Base-by-base conservation (phyloP, 2,888 invertebrate genomes). In the Amphipyra tragopoginis region DNA sequence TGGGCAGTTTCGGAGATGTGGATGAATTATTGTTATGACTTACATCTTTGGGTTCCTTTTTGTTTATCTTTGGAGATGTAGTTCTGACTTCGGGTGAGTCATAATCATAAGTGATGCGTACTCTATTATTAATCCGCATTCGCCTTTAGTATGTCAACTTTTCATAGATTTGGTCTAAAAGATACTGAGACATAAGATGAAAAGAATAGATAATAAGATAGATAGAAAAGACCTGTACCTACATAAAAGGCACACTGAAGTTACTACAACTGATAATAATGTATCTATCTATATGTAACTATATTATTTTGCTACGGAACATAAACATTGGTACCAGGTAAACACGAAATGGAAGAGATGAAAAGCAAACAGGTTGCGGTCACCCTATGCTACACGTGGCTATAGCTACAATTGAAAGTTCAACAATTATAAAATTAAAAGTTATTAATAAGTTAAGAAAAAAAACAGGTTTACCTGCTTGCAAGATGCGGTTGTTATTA, bases 281-380 rank as follows among this genome's bases (percentile, higher is more conserved):
- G 29, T 11, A 33, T 33, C 6, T 49, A 66, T 9, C 21, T 9
- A 36, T 9, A 45, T 13, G 33, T 55, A 40, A 39, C n/a, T 26
- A 44, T 72, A 69, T 54, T 72, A 69, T 66, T 68, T 51, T 42
- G 65, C 40, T 51, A 40, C 42, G 49, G 55, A 65, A 56, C 33
- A 65, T 57, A 73, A 69, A 73, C 65, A 76, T 57, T 34, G 47
- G 33, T 69, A 75, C 75, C 69, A 75, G 75, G 75, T 55, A 60
- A 72, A 76, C 77, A 76, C 33, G 48, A 71, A 71, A 51, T 44
- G 11, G 6, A 55, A 71, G 69, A 47, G 61, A 36, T 63, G 47
- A 15, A 49, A 72, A 21, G 44, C 42, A 70, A 70, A 70, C 62
- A 72, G 33, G 38, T 49, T 21, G 40, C 38, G 34, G 14, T 21